Conservation (phyloP, 1,140 invertebrate species). For the Lepidurus couesii region DNA sequence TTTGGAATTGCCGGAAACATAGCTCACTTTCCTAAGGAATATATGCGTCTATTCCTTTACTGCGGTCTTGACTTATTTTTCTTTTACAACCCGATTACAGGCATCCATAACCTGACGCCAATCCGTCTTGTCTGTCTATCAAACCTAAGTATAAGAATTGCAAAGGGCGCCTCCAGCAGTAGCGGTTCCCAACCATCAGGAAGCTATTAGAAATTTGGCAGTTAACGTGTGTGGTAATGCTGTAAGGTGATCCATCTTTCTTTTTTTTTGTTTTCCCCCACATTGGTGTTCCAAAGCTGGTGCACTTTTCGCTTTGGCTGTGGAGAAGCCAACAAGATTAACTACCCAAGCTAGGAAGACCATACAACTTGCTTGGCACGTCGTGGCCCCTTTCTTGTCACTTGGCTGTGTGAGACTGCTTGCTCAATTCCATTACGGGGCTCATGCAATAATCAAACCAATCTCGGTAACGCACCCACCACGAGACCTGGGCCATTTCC, state of each 20-base stretch:
- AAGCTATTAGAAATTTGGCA: neutral
- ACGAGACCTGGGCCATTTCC: neutral
- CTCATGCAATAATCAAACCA: constrained; percentile 5
- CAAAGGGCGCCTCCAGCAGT: neutral
- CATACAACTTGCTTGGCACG: neutral
- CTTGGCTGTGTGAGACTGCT: neutral
- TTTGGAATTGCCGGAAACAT: no score
- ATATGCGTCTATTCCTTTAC: no score
- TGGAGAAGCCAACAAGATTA: neutral
- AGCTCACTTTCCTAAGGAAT: no score
- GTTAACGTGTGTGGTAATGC: neutral
- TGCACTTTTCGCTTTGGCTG: constrained; percentile 18
- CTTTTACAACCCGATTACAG: neutral
- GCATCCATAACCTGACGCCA: neutral
- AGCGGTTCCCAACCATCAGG: neutral
- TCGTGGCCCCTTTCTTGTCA: constrained; percentile 8
- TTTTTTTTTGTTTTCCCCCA: neutral
- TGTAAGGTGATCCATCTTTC: neutral
- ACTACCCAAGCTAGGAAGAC: neutral
- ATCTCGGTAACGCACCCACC: neutral
- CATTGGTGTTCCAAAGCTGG: neutral
- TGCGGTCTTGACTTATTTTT: neutral
- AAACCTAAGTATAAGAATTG: no score
- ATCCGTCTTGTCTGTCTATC: neutral
- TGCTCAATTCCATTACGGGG: neutral